Evolutionary conservation across 2,113 vertebrate species (phyloP).

Genomic region (Anhinga rufa): DNA sequence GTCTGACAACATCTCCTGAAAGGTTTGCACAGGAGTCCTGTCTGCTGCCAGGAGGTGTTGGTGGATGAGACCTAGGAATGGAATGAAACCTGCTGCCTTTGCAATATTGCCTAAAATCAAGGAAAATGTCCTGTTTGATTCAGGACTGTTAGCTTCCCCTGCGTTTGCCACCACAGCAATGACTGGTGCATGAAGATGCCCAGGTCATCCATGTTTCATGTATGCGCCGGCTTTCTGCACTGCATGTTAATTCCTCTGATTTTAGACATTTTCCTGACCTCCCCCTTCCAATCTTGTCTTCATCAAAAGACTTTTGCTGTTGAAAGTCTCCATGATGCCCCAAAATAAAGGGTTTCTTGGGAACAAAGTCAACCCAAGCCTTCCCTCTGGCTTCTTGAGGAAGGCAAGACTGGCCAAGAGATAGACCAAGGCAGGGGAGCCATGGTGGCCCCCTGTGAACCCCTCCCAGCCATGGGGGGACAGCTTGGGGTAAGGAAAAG

Average conservation of each 20-base stretch:
- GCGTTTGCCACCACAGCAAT: neutral
- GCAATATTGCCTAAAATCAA: neutral
- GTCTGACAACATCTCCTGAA: neutral
- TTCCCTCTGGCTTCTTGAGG: neutral
- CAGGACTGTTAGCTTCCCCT: neutral
- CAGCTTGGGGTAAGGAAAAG: neutral
- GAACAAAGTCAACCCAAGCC: neutral
- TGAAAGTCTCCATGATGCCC: neutral
- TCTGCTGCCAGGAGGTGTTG: neutral
- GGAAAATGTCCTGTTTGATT: neutral
- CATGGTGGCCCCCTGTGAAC: rapidly evolving
- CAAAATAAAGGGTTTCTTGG: neutral
- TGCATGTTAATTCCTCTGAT: neutral
- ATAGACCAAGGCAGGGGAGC: neutral
- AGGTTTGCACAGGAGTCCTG: rapidly evolving
- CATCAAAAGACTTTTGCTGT: neutral
- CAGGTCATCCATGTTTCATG: neutral
- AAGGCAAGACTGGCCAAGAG: neutral
- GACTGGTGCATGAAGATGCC: neutral
- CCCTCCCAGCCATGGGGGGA: neutral
- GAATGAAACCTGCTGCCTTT: neutral
- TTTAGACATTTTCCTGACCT: neutral
- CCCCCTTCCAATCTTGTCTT: neutral
- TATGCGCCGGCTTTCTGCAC: neutral
- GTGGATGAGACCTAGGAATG: neutral